These are phyloP conservation scores for Oryzias celebensis DNA, from an alignment of 2,113 vertebrate species.

Conservation along the genomic window DNA sequence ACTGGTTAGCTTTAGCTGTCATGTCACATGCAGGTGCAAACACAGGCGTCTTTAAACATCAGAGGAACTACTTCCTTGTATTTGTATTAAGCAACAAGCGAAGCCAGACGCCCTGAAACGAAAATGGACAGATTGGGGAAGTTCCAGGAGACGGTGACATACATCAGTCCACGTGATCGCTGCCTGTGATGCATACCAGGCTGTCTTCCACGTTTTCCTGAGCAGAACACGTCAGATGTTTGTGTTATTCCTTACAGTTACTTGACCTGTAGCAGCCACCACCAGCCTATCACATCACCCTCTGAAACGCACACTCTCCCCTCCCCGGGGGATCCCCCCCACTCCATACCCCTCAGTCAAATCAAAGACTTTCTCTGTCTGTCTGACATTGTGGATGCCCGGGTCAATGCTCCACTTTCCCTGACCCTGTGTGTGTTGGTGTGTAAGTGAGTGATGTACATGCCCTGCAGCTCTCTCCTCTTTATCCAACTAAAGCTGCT, in stretches of 20 bases:
- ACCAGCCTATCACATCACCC: slow-evolving; percentile 49
- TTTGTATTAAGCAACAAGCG: slow-evolving; percentile 40
- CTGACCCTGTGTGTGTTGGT: slow-evolving; percentile 28
- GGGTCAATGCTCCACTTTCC: slow-evolving; percentile 57
- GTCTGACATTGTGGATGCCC: slow-evolving; percentile 45
- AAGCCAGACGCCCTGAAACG: slow-evolving; percentile 13
- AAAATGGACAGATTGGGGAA: slow-evolving; percentile 24
- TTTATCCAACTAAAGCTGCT: slow-evolving; percentile 59
- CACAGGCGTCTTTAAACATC: slow-evolving; percentile 12
- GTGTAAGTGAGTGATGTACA: slow-evolving; percentile 42
- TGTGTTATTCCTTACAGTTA: slow-evolving; percentile 24
- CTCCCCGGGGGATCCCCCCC: slow-evolving; percentile 19
- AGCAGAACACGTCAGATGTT: no score
- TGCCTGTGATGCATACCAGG: background rate
- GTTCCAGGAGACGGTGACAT: slow-evolving; percentile 19
- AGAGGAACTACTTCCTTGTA: slow-evolving; percentile 43
- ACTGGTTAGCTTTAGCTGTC: slow-evolving; percentile 9
- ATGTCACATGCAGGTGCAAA: slow-evolving; percentile 30
- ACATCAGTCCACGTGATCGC: background rate
- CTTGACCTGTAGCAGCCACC: slow-evolving; percentile 42
- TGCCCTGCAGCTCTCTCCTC: slow-evolving; percentile 50
- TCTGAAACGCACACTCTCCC: slow-evolving; percentile 8
- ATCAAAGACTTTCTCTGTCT: slow-evolving; percentile 66
- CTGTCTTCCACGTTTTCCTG: no score
- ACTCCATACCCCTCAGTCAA: slow-evolving; percentile 37